Conservation (phyloP, 2,797 vertebrate species). For the Podarcis lilfordi region DNA sequence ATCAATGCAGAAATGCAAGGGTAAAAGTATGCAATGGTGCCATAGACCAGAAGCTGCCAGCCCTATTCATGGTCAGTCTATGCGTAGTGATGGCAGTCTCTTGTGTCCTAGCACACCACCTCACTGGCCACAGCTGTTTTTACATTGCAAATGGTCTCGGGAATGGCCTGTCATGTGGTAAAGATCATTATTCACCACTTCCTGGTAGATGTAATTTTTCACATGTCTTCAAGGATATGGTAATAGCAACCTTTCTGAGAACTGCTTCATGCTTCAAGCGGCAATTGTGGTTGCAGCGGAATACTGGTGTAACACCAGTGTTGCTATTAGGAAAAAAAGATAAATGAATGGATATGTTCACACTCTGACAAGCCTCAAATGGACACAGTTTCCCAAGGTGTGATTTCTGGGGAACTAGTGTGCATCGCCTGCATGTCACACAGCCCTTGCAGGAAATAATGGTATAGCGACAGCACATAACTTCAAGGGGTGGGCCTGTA, state of each 20-base stretch:
- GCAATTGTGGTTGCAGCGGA: background rate
- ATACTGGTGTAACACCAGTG: background rate
- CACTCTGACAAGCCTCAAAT: background rate
- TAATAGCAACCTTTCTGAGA: background rate
- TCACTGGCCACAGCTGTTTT: background rate
- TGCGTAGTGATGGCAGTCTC: background rate
- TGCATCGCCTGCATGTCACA: background rate
- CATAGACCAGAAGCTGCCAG: background rate
- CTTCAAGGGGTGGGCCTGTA: background rate
- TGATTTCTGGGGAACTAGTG: background rate
- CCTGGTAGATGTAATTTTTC: background rate
- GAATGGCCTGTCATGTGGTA: background rate
- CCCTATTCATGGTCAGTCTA: background rate
- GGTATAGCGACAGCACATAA: background rate
- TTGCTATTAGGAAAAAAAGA: background rate
- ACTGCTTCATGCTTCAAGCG: background rate
- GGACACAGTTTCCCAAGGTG: background rate
- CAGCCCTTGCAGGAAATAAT: background rate
- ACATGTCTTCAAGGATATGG: background rate
- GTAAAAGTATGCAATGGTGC: background rate
- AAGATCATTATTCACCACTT: background rate
- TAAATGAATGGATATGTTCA: background rate
- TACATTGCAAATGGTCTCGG: background rate
- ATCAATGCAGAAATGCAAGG: no score
- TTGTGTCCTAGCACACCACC: background rate